A percentile compares a stretch with the other conserved stretches of the same genome.
Conservation (phyloP, 2,797 vertebrate species). For the Halcyon badia region DNA sequence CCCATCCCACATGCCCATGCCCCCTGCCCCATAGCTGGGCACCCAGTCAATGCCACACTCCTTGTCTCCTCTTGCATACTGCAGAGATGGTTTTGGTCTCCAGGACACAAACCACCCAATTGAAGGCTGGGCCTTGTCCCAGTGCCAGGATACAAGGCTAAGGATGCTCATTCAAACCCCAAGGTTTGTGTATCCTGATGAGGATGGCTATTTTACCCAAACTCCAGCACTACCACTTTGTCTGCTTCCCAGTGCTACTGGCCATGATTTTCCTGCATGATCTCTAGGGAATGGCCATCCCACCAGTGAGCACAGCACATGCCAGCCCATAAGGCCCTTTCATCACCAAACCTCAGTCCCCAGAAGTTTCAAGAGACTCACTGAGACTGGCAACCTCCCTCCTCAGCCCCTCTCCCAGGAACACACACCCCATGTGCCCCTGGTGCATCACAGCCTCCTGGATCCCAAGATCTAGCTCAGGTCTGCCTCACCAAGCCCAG, state of each 20-base stretch:
- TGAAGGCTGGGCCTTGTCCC: background rate
- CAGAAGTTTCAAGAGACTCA: background rate
- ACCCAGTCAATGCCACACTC: background rate
- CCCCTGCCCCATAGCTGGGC: background rate
- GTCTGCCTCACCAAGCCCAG: slow-evolving; percentile 12
- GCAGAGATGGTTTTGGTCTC: background rate
- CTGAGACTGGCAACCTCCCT: background rate
- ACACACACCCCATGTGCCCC: background rate
- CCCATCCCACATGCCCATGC: background rate
- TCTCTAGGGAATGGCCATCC: background rate
- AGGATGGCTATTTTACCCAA: background rate
- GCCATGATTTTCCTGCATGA: accelerated
- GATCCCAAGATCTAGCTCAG: background rate
- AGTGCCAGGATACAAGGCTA: background rate
- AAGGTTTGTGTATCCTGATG: background rate
- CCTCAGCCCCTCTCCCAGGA: background rate
- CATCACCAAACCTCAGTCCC: background rate
- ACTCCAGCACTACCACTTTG: background rate
- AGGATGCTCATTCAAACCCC: background rate
- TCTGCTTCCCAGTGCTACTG: background rate
- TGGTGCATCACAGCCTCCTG: accelerated
- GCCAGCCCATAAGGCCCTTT: background rate
- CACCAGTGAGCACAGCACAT: background rate
- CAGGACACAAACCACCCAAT: background rate
- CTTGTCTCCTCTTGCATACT: background rate